Conservation (phyloP, 2,888 invertebrate species). For the Andricus curvator region DNA sequence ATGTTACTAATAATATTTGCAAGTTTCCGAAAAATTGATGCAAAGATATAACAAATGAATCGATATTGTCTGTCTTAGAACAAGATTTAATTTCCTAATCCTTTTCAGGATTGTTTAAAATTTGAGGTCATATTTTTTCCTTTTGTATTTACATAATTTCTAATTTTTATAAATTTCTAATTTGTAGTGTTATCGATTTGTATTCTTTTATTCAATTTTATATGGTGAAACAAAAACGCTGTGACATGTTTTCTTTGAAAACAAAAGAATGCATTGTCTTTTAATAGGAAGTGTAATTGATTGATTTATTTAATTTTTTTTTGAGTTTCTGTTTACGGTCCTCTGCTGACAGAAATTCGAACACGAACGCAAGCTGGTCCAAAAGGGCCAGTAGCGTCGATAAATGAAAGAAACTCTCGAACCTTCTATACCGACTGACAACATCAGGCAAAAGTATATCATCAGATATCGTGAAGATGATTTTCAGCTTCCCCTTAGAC, state of each 20-base stretch:
- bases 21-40: neutral
- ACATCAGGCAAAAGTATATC: neutral
- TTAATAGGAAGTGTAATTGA: neutral
- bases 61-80: too few species aligned
- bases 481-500: neutral
- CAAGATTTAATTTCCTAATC: too few species aligned
- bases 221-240: too few species aligned
- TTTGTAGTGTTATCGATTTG: too few species aligned
- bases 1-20: neutral
- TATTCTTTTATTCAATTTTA: too few species aligned
- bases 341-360: constrained; percentile 30
- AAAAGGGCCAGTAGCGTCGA: constrained; percentile 30
- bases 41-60: neutral
- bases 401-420: constrained; percentile 31
- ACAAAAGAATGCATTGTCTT: neutral
- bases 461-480: neutral
- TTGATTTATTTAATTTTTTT: neutral
- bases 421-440: constrained; percentile 37
- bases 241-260: neutral
- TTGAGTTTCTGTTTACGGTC: neutral
- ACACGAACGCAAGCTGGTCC: neutral
- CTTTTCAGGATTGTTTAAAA: too few species aligned
- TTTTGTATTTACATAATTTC: too few species aligned
- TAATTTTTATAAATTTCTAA: too few species aligned
- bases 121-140: too few species aligned